Evolutionary conservation across 2,797 vertebrate genomes (phyloP).

Genomic region (Cyprinella venusta): DNA sequence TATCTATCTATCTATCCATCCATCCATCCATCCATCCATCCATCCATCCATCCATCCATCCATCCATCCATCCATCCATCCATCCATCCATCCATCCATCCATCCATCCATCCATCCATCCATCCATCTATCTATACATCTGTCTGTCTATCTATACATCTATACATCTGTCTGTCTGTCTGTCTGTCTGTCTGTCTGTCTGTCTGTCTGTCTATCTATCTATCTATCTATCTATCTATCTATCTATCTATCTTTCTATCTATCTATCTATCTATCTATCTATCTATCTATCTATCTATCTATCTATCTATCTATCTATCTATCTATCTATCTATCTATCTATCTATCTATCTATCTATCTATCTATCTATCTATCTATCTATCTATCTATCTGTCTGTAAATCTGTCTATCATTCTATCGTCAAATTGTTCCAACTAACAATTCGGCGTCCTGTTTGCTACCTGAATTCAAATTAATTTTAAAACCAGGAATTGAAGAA

Average conservation of each 20-base stretch:
- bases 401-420: background rate
- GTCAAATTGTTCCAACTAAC: background rate
- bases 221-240: no score
- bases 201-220: no score
- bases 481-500: background rate
- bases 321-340: no score
- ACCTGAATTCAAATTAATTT: background rate
- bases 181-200: accelerated
- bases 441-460: background rate
- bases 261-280: background rate
- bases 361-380: background rate
- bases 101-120: no score
- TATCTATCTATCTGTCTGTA: accelerated
- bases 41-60: no score
- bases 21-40: no score
- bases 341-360: background rate
- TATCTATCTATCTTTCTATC: no score
- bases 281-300: background rate
- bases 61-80: no score
- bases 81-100: background rate
- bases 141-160: no score
- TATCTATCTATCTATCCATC: background rate
- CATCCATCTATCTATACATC: accelerated
- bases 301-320: no score
- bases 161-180: background rate